A percentile compares a stretch with the other conserved stretches of the same genome.
These are phyloP conservation scores for Cephalopachus bancanus DNA, from an alignment of 2,797 vertebrate genomes.

Conservation along the genomic window DNA sequence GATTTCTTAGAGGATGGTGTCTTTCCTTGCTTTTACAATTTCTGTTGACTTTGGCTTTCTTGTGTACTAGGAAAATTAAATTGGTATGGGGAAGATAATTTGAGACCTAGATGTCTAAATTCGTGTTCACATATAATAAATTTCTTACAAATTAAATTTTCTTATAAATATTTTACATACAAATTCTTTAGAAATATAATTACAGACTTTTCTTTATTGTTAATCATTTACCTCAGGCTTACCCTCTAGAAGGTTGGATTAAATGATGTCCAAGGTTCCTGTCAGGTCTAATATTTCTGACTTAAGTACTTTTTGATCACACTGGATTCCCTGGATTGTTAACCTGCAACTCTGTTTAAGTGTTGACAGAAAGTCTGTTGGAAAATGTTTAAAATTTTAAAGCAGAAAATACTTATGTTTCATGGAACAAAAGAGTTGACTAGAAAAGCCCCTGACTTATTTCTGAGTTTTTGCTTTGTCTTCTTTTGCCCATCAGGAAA, in stretches of 20 bases:
- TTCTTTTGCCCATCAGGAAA: constrained; percentile 12
- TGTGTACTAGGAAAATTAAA: constrained; percentile 60
- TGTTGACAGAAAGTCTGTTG: constrained; percentile 17
- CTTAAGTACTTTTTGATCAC: not conserved
- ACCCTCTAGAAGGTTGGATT: not conserved
- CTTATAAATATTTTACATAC: not conserved
- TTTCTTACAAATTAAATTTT: not conserved
- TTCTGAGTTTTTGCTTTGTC: constrained; percentile 58
- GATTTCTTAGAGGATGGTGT: constrained; percentile 11
- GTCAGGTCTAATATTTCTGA: constrained; percentile 15
- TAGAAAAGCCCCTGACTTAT: constrained; percentile 6
- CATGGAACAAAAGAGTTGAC: not conserved
- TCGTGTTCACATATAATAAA: not conserved
- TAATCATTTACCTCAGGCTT: constrained; percentile 33
- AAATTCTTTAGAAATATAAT: constrained; percentile 46
- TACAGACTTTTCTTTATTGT: constrained; percentile 28
- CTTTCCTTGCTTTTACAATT: constrained; percentile 25
- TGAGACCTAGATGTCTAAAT: constrained; percentile 39
- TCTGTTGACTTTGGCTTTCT: constrained; percentile 36
- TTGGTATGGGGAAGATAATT: not conserved
- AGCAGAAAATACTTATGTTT: constrained; percentile 59
- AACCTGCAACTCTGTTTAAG: constrained; percentile 50
- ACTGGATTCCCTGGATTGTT: constrained; percentile 26
- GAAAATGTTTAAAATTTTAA: constrained; percentile 49
- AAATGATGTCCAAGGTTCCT: not conserved